phyloP scores from a whole-genome alignment of 2,797 vertebrate species.

The Megaceryle alcyon region DNA sequence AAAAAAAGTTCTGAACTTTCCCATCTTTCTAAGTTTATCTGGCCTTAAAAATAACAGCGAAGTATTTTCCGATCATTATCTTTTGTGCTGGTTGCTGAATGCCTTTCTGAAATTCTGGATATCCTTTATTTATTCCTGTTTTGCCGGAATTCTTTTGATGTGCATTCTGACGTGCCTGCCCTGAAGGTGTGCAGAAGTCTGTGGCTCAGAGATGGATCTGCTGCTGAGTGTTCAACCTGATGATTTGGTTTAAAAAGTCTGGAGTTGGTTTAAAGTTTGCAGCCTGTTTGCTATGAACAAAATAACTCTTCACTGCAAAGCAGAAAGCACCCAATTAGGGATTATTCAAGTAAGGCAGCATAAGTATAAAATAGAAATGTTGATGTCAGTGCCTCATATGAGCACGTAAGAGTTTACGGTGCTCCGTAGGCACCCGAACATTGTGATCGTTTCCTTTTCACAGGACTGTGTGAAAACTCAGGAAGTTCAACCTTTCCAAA shows the following conservation, averaged over 20 bases:
- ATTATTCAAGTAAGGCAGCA: background rate
- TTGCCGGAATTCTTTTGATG: background rate
- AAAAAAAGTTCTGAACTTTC: background rate
- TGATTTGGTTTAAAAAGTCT: background rate
- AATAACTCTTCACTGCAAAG: background rate
- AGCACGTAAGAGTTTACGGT: background rate
- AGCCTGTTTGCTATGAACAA: background rate
- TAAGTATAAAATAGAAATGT: background rate
- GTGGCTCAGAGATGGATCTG: background rate
- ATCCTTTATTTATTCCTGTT: slow-evolving; percentile 4
- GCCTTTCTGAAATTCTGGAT: background rate
- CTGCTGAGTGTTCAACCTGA: background rate
- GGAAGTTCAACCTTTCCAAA: background rate
- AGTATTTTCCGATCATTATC: background rate
- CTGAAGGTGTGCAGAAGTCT: background rate
- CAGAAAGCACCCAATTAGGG: background rate
- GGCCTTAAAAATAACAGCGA: background rate
- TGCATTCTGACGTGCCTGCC: background rate
- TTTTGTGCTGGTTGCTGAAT: background rate
- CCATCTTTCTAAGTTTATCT: background rate
- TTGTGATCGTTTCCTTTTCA: background rate
- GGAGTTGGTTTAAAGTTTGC: background rate
- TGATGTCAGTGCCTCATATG: background rate
- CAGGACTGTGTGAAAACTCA: background rate
- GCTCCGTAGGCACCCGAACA: background rate